Evolutionary conservation across 2,113 vertebrate species (phyloP).

Genomic region (Pelobates fuscus): DNA sequence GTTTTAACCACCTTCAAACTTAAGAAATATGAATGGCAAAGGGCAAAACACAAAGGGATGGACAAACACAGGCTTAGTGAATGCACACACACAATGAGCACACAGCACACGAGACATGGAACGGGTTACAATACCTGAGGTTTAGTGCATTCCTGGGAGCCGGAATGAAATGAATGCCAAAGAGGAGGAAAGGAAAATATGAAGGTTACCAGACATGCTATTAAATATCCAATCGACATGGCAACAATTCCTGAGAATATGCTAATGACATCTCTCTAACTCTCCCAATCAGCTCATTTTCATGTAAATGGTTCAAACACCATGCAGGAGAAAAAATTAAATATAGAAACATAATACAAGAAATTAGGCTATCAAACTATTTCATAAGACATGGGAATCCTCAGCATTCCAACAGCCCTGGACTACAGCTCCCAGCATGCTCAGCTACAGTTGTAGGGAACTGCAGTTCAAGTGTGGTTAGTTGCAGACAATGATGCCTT

Average conservation of each 20-base stretch:
- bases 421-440: background rate
- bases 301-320: constrained; percentile 39
- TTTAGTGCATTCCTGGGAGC: constrained; percentile 96
- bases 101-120: constrained; percentile 67
- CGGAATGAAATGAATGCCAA: constrained; percentile 88
- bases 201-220: constrained; percentile 83
- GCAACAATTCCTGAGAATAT: constrained; percentile 63
- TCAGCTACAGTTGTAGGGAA: too few species aligned
- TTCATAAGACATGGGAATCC: too few species aligned
- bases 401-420: too few species aligned
- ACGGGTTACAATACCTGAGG: constrained; percentile 90
- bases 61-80: background rate
- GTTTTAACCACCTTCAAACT: too few species aligned
- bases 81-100: background rate
- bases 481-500: too few species aligned
- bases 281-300: constrained; percentile 29
- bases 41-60: background rate
- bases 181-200: constrained; percentile 88
- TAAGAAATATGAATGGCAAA: background rate
- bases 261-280: constrained; percentile 53
- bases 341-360: too few species aligned
- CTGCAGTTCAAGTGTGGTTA: too few species aligned
- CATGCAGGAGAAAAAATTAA: too few species aligned
- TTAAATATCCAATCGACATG: constrained; percentile 65
- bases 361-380: too few species aligned